Base-by-base conservation (phyloP, 2,888 invertebrate species). In the Melieria picta region DNA sequence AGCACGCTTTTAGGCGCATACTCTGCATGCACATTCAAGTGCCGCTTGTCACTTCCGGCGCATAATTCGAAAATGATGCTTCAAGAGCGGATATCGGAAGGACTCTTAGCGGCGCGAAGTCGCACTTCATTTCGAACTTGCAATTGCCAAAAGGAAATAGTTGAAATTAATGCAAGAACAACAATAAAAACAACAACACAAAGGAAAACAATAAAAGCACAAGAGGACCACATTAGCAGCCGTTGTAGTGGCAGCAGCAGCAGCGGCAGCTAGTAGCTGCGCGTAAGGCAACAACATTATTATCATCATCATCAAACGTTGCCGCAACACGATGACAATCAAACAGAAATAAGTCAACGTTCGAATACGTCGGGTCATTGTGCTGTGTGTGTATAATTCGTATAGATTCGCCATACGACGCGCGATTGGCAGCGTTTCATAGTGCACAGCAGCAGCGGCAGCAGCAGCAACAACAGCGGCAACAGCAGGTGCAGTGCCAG, bases 311-410 rank as follows among this genome's bases (percentile, higher is more conserved):
- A 77, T 76, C 75, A 77, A 79, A 79, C 76, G 77, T 77, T 79
- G 74, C 78, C 78, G 77, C 76, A 76, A 74, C 74, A 76, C 76
- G 75, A 76, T 72, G 74, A 75, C 74, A 73, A 72, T 77, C 72
- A 74, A 77, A 79, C 80, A 84, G 81, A 83, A 84, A 82, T 83
- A 81, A 83, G 83, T 81, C 81, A 83, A 80, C 84, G 82, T 80
- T 83, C 82, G 81, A 83, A 79, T 82, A 78, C 80, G 77, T 80
- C 82, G 81, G 82, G 82, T 83, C 82, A 84, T 83, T 84, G 82
- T 78, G 81, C 83, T 82, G 77, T 64, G 64, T 64, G 50, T 52
- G 48, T n/a, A n/a, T n/a, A 10, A 5, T 57, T 30, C 30, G 30
- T 2, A 30, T 30, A 30, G 30, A 30, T 30, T 30, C 30, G 30